Conservation (phyloP, 1,140 invertebrate species). For the Harlomillsia oculata region DNA sequence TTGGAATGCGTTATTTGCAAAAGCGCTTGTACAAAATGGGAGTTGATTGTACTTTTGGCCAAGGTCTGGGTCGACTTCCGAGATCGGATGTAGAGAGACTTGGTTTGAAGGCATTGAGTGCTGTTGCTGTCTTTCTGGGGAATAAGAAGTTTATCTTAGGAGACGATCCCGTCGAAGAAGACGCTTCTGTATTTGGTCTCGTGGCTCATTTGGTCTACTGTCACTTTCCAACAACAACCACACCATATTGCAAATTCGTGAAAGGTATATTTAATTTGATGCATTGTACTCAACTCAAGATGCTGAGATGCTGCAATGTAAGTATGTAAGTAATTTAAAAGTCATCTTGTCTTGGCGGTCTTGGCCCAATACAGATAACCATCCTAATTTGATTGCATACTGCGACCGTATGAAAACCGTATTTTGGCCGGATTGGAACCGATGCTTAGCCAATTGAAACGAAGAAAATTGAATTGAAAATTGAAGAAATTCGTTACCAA, state of each 20-base stretch:
- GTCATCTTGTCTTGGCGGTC: background rate
- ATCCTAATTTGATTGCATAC: conserved; percentile 15
- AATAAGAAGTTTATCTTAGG: conserved; percentile 40
- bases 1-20: no score
- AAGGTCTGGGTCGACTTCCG: no score
- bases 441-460: background rate
- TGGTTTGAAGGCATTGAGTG: no score
- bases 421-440: conserved; percentile 20
- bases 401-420: conserved; percentile 19
- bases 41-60: no score
- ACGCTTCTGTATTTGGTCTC: conserved; percentile 43
- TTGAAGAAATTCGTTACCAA: no score
- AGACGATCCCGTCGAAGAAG: conserved; percentile 40
- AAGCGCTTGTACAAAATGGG: no score
- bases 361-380: background rate
- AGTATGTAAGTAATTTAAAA: background rate
- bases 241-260: conserved; percentile 36
- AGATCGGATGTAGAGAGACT: no score
- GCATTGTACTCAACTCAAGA: background rate
- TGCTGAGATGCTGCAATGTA: background rate
- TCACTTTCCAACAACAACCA: conserved; percentile 37
- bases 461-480: no score
- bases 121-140: conserved; percentile 25
- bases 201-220: conserved; percentile 41
- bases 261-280: conserved; percentile 24